These are phyloP conservation scores for Notothenia rossii DNA, from an alignment of 2,113 vertebrate genomes.

Conservation along the genomic window DNA sequence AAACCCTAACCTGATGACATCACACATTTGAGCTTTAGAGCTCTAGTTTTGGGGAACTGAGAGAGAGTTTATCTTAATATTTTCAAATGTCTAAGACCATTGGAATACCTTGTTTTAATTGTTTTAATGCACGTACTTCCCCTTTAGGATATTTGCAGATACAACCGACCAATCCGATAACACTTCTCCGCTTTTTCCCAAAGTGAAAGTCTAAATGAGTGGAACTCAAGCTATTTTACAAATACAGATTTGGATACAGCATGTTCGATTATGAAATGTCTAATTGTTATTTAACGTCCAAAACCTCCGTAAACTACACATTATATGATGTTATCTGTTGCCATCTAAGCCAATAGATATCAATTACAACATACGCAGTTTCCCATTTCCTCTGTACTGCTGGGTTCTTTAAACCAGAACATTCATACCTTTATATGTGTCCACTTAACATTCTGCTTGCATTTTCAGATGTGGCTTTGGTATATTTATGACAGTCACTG, in stretches of 20 bases:
- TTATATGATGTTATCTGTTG: not conserved
- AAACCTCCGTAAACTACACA: not conserved
- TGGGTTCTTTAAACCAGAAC: not conserved
- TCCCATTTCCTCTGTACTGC: not conserved
- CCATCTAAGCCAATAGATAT: not conserved
- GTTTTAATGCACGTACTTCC: no score
- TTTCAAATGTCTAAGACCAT: no score
- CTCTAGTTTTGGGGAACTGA: no score
- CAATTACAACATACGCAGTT: not conserved
- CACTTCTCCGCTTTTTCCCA: no score
- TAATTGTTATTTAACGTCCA: not conserved
- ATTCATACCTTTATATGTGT: not conserved
- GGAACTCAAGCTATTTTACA: no score
- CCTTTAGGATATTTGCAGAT: no score
- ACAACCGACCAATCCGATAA: no score
- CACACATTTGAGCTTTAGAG: no score
- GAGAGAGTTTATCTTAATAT: no score
- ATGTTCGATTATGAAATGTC: not conserved
- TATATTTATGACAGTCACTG: not conserved
- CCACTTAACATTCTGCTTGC: conserved; percentile 1
- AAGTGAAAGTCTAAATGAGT: no score
- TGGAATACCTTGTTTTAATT: no score
- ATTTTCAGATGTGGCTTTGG: not conserved
- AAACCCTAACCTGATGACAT: no score
- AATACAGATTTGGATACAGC: not conserved